Percentiles rank a stretch among this genome's conserved stretches.
Evolutionary conservation across 1,140 invertebrate species (phyloP).

Genomic region (Acromyrmex echinatior): DNA sequence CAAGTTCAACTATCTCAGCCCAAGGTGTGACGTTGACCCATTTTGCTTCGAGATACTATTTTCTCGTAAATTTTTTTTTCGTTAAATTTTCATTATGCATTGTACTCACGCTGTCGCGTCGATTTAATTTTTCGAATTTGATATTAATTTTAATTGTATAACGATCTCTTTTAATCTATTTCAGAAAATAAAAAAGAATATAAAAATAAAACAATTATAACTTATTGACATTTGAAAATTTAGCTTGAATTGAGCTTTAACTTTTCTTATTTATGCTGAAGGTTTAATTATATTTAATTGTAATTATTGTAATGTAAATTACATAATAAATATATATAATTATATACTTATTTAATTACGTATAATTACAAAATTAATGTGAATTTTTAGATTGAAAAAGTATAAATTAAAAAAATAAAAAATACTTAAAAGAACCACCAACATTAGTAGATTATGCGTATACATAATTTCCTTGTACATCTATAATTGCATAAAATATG

Average conservation of each 20-base stretch:
- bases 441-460: no score
- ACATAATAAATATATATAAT: not conserved
- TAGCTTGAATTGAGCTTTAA: not conserved
- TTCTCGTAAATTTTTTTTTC: not conserved
- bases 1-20: conserved; percentile 70
- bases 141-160: conserved; percentile 1
- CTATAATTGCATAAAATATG: no score
- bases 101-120: not conserved
- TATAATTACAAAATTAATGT: no score
- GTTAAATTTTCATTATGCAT: not conserved
- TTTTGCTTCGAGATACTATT: conserved; percentile 65
- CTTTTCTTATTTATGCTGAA: not conserved
- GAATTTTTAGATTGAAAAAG: no score
- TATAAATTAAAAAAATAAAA: no score
- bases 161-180: not conserved
- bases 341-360: no score
- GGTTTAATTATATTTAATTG: not conserved
- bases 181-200: not conserved
- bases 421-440: no score
- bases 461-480: no score
- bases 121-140: not conserved
- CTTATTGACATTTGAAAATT: not conserved
- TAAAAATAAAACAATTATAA: not conserved
- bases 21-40: conserved; percentile 80
- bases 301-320: not conserved